Evolutionary conservation across 2,113 vertebrate genomes (phyloP).

Genomic region (Chlamydotis undulata): DNA sequence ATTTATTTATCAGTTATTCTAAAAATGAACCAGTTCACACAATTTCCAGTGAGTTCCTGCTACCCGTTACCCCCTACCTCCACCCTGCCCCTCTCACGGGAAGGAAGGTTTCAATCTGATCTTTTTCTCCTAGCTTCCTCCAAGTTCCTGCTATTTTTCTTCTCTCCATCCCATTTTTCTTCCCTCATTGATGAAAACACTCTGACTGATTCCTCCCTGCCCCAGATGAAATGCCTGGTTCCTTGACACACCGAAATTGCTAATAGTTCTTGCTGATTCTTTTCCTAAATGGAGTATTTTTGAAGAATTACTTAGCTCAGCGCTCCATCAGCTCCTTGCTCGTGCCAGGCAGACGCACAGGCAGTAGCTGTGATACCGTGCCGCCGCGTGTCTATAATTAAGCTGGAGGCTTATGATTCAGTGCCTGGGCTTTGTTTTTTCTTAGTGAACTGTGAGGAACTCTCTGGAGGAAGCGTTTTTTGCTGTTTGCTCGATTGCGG

Average conservation of each 20-base stretch:
- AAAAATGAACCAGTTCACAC: background rate
- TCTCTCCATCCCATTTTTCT: background rate
- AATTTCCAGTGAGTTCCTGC: background rate
- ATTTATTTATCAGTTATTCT: background rate
- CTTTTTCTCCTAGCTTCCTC: background rate
- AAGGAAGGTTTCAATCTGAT: background rate
- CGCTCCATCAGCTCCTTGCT: background rate
- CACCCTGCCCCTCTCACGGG: background rate
- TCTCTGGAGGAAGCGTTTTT: conserved; percentile 34
- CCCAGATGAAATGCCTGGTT: background rate
- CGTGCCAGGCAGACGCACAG: background rate
- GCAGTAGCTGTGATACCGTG: background rate
- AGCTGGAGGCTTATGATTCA: conserved; percentile 43
- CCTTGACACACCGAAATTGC: conserved; percentile 11
- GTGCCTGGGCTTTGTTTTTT: conserved; percentile 45
- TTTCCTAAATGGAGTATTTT: conserved; percentile 6
- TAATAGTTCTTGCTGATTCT: background rate
- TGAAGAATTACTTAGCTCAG: conserved; percentile 46
- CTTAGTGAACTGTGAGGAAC: conserved; percentile 19
- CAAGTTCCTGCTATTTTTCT: background rate
- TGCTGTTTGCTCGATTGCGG: conserved; percentile 29
- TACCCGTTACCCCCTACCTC: background rate
- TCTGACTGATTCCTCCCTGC: background rate
- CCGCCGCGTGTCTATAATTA: background rate
- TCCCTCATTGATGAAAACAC: conserved; percentile 11